A percentile compares a stretch with the other conserved stretches of the same genome.
Conservation (phyloP, 2,888 invertebrate species). For the Ophioninae sp. region DNA sequence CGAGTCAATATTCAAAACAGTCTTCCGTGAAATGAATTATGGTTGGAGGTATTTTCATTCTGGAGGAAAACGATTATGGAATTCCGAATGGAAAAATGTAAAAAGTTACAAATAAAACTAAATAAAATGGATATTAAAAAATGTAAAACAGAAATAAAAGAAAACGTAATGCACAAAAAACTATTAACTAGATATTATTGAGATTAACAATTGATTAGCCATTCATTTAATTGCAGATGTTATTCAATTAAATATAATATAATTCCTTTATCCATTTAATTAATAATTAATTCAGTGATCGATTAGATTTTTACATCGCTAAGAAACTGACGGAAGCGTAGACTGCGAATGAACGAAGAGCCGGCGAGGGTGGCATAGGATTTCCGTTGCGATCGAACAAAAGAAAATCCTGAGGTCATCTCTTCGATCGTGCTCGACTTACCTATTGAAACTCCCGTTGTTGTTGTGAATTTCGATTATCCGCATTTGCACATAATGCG, state of each 20-base stretch:
- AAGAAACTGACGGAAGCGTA: background rate
- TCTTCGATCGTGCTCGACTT: background rate
- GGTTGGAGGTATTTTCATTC: no score
- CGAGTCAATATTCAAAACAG: background rate
- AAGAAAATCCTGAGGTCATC: background rate
- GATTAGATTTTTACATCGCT: background rate
- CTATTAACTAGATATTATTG: no score
- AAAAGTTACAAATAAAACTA: no score
- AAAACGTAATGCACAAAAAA: no score
- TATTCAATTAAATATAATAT: no score
- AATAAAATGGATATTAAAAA: background rate
- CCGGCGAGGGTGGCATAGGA: background rate
- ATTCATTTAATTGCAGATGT: no score
- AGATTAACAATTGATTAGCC: no score
- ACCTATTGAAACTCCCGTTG: background rate
- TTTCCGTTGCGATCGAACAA: background rate
- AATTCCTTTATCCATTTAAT: no score
- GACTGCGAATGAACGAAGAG: background rate
- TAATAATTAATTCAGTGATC: no score
- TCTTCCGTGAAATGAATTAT: no score
- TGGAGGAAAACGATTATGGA: no score
- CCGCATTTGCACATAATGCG: slow-evolving; percentile 40
- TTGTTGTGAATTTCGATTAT: slow-evolving; percentile 19
- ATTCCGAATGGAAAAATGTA: no score
- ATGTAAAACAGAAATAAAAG: background rate